phyloP scores from a whole-genome alignment of 2,113 vertebrate species.

The Oncorhynchus keta region DNA sequence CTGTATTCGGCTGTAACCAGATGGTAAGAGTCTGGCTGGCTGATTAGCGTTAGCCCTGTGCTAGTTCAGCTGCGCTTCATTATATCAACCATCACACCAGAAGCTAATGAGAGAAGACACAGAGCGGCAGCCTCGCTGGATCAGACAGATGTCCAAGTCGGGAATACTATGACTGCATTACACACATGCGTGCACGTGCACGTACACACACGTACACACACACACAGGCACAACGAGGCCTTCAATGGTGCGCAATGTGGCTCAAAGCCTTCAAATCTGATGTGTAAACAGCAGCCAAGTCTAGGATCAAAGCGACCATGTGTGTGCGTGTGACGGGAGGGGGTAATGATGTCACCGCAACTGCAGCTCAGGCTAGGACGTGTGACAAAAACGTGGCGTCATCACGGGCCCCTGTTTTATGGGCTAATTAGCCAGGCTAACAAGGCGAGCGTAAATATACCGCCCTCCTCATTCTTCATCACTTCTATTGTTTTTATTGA shows the following conservation, averaged over 20 bases:
- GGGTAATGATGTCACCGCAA: conserved; percentile 41
- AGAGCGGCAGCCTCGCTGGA: conserved; percentile 41
- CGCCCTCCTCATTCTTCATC: conserved; percentile 24
- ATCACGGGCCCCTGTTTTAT: conserved; percentile 38
- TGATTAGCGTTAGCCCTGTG: conserved; percentile 61
- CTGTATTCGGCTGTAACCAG: conserved; percentile 68
- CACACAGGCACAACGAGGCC: conserved; percentile 20
- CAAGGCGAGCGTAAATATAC: conserved; percentile 24
- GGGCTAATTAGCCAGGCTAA: conserved; percentile 42
- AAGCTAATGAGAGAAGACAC: conserved; percentile 67
- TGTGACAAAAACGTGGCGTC: conserved; percentile 45
- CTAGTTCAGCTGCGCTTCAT: conserved; percentile 58
- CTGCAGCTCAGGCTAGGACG: conserved; percentile 18
- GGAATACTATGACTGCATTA: conserved; percentile 1
- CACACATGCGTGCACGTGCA: neutral
- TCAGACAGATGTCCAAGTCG: conserved; percentile 8
- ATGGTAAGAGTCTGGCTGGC: conserved; percentile 66
- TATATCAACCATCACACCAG: conserved; percentile 65
- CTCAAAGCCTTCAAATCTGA: conserved; percentile 5
- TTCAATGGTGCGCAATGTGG: conserved; percentile 13
- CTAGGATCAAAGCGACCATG: conserved; percentile 23
- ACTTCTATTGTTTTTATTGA: conserved; percentile 29
- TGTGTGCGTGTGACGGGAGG: conserved; percentile 10
- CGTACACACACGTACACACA: neutral
- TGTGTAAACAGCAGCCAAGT: conserved; percentile 15